These are phyloP conservation scores for Lithophane socia DNA, from an alignment of 2,888 invertebrate species.

Conservation along the genomic window DNA sequence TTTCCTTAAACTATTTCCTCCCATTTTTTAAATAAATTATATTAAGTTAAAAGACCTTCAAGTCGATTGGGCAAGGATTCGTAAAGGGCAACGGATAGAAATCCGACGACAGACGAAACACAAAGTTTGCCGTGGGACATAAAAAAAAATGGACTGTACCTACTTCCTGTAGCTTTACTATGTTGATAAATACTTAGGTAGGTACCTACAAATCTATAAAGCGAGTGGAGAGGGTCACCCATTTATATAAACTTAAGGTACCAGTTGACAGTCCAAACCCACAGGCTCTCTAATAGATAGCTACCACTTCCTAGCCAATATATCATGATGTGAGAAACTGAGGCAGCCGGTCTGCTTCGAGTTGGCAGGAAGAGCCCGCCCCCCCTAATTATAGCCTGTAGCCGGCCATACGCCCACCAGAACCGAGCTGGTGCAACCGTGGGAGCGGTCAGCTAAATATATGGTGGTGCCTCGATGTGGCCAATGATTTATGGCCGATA, in stretches of 20 bases:
- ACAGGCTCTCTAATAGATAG: conserved; percentile 41
- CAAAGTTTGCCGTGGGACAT: too few species aligned
- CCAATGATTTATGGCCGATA: conserved; percentile 57
- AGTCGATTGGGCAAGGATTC: too few species aligned
- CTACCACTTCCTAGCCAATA: conserved; percentile 54
- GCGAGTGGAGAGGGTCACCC: too few species aligned
- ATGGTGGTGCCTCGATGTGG: conserved; percentile 23
- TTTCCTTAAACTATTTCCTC: too few species aligned
- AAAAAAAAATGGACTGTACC: too few species aligned
- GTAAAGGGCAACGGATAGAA: too few species aligned
- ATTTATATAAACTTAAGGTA: conserved; percentile 22
- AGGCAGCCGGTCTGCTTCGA: conserved; percentile 50
- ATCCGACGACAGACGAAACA: too few species aligned
- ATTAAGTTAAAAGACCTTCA: too few species aligned
- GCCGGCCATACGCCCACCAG: conserved; percentile 68
- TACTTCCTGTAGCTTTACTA: background rate
- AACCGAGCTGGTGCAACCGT: conserved; percentile 60
- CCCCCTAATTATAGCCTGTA: conserved; percentile 72
- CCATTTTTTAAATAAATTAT: too few species aligned
- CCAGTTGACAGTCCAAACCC: conserved; percentile 43
- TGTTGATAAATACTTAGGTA: background rate
- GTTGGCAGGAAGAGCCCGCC: conserved; percentile 70
- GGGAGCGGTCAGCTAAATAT: conserved; percentile 45
- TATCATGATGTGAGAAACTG: conserved; percentile 55
- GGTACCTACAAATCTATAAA: background rate